Conservation (phyloP, 2,797 vertebrate species). For the Tenualosa ilisha region DNA sequence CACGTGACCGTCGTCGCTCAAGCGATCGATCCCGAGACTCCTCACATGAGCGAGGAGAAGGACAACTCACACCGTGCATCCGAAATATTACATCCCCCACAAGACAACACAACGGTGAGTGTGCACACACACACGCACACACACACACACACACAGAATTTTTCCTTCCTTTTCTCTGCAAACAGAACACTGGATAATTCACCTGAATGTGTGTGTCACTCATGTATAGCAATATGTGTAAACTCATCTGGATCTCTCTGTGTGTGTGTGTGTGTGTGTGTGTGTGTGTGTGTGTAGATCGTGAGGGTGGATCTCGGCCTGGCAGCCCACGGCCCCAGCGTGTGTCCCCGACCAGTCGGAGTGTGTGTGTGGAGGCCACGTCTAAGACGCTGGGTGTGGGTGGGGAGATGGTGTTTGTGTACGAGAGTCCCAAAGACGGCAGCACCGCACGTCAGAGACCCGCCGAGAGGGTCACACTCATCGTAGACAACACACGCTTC, state of each 20-base stretch:
- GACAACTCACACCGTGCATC: slow-evolving; percentile 97
- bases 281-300: slow-evolving; percentile 79
- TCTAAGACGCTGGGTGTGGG: slow-evolving; percentile 83
- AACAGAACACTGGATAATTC: no score
- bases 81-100: slow-evolving; percentile 97
- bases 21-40: slow-evolving; percentile 97
- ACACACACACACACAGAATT: neutral
- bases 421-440: slow-evolving; percentile 91
- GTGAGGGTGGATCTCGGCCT: slow-evolving; percentile 87
- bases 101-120: slow-evolving; percentile 92
- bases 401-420: slow-evolving; percentile 94
- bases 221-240: neutral
- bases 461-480: slow-evolving; percentile 93
- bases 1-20: slow-evolving; percentile 92
- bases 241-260: neutral
- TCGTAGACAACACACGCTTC: slow-evolving; percentile 98
- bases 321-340: slow-evolving; percentile 94
- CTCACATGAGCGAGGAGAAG: slow-evolving; percentile 92
- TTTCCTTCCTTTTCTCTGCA: no score
- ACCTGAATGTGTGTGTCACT: neutral
- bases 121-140: slow-evolving; percentile 4
- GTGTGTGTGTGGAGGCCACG: slow-evolving; percentile 89
- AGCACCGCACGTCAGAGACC: slow-evolving; percentile 81
- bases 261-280: neutral
- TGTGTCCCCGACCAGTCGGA: slow-evolving; percentile 86